A percentile compares a stretch with the other conserved stretches of the same genome.
Evolutionary conservation across 2,113 vertebrate genomes (phyloP).

Genomic region (Carettochelys insculpta): DNA sequence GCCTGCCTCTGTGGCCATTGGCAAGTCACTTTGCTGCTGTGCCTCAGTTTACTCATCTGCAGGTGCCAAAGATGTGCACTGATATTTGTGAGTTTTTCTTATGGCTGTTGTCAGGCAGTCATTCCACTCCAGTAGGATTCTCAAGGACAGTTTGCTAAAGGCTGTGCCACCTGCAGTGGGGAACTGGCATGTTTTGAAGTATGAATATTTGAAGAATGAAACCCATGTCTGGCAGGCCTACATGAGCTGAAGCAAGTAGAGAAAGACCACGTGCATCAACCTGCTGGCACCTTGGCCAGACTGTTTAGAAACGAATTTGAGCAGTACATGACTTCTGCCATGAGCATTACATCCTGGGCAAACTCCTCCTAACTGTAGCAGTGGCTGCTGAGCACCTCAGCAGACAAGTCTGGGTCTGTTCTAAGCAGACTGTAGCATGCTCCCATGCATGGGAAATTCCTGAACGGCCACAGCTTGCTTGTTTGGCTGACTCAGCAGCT

Average conservation of each 20-base stretch:
- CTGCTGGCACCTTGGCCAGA: neutral
- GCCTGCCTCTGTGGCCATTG: neutral
- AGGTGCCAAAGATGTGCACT: neutral
- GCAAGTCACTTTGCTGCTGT: neutral
- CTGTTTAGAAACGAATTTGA: neutral
- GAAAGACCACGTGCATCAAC: neutral
- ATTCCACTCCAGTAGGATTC: neutral
- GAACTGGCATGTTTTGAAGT: neutral
- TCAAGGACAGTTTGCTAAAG: neutral
- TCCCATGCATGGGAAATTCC: neutral
- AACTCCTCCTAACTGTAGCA: neutral
- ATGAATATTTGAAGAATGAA: neutral
- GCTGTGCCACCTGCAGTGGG: neutral
- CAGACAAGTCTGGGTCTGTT: neutral
- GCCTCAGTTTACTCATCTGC: neutral
- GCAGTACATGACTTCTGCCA: neutral
- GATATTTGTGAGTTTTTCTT: neutral
- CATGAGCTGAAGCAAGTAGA: neutral
- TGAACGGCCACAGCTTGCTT: neutral
- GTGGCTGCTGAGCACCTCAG: neutral
- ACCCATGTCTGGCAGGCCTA: neutral
- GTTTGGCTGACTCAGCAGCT: neutral
- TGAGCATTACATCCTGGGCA: neutral
- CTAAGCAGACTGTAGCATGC: neutral
- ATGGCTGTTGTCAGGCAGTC: neutral